phyloP scores from a whole-genome alignment of 2,113 vertebrate genomes.

The Lipophrys pholis region DNA sequence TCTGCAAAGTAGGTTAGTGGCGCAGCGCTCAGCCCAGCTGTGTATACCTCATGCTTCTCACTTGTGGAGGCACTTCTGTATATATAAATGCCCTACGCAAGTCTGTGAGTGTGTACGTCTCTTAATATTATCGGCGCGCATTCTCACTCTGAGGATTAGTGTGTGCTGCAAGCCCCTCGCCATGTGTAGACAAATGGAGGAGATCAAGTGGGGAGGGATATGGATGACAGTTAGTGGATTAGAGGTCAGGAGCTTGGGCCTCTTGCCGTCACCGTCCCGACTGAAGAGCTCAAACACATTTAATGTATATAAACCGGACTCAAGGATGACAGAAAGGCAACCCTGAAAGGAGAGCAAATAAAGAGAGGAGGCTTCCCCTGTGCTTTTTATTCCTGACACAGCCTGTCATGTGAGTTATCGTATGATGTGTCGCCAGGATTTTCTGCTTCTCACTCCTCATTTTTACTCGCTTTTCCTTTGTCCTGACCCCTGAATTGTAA shows the following conservation, averaged over 20 bases:
- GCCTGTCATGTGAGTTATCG: slow-evolving; percentile 35
- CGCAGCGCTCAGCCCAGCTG: slow-evolving; percentile 64
- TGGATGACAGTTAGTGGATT: slow-evolving; percentile 72
- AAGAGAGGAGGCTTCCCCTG: slow-evolving; percentile 1
- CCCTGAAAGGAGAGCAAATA: not conserved
- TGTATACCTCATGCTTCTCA: slow-evolving; percentile 57
- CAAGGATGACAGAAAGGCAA: slow-evolving; percentile 34
- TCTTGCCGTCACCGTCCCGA: slow-evolving; percentile 42
- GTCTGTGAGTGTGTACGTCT: slow-evolving; percentile 20
- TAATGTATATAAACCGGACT: slow-evolving; percentile 17
- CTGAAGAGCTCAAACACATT: slow-evolving; percentile 7
- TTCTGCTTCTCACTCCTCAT: slow-evolving; percentile 18
- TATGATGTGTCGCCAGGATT: slow-evolving; percentile 29
- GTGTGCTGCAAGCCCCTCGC: slow-evolving; percentile 29
- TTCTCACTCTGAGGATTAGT: slow-evolving; percentile 59
- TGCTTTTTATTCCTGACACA: slow-evolving; percentile 31
- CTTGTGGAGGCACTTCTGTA: slow-evolving; percentile 38
- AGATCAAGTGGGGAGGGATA: slow-evolving; percentile 62
- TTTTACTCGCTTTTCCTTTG: slow-evolving; percentile 27
- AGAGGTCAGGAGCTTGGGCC: slow-evolving; percentile 59
- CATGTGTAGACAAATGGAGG: slow-evolving; percentile 60
- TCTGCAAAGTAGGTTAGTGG: slow-evolving; percentile 73
- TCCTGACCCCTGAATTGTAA: slow-evolving; percentile 33
- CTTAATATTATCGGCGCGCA: slow-evolving; percentile 48
- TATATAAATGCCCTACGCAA: slow-evolving; percentile 11